Evolutionary conservation across 1,140 invertebrate genomes (phyloP), one percentile per base, ranked within the genome.

Genomic region (Tetramorium parvispinum): DNA sequence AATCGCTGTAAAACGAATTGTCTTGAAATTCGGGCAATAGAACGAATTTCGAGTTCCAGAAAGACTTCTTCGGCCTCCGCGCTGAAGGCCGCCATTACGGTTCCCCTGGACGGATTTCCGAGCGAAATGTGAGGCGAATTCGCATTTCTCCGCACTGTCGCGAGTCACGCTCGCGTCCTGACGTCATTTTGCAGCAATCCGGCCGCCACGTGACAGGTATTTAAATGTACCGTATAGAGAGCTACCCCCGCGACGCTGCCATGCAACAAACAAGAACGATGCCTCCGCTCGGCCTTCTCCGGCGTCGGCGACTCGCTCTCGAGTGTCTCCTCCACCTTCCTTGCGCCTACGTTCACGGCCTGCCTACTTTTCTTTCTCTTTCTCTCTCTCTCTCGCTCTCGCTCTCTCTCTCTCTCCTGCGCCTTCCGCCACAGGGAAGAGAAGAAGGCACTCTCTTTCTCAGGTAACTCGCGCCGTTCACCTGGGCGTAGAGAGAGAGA

Each of bases 381-480:
- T 24, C 16, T 57, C 55, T 57, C 55, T 24, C 21, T 24, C 37
- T 21, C 11, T 53, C 24, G 63, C 43, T 16, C n/a, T n/a, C n/a
- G n/a, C 43, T 24, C 13, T 27, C 18, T 59, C 57, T 59, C 57
- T 27, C 24, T n/a, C 40, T 18, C 11, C 46, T 18, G 65, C 43
- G 40, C 1, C 4, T 10, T 49, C 71, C 18, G 49, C 40, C 49
- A 18, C 24, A 27, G 40, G 68, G 24, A 5, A 59, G 53, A 73
- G 68, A 75, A 68, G 88, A 75, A 77, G 77, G 78, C 57, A 55
- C 81, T 82, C 81, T 82, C 83, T 91, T 88, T 66, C 78, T 87
- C 89, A 92, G 93, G 92, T 92, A 93, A 88, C 87, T 76, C 88
- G 86, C 88, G 90, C 93, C 93, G 92, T 94, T 94, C 93, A 93